Percentiles rank a stretch among this genome's conserved stretches.
These are phyloP conservation scores for Phaedon cochleariae DNA, from an alignment of 2,888 invertebrate species.

Conservation along the genomic window DNA sequence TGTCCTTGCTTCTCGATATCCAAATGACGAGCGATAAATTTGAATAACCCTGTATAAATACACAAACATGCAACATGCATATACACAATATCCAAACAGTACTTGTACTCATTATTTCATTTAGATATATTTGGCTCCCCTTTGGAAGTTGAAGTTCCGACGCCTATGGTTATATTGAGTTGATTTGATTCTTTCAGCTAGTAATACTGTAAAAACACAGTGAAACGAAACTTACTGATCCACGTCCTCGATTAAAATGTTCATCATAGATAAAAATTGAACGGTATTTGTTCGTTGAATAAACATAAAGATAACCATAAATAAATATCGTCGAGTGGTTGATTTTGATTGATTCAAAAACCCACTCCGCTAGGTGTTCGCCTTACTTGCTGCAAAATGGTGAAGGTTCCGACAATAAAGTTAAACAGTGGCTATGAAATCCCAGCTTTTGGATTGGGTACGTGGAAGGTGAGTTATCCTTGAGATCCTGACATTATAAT, in stretches of 20 bases:
- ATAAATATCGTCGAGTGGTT: not conserved
- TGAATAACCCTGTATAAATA: too few relatives aligned
- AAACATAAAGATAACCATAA: not conserved
- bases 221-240: not conserved
- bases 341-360: not conserved
- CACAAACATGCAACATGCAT: too few relatives aligned
- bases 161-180: too few relatives aligned
- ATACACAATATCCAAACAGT: too few relatives aligned
- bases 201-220: not conserved
- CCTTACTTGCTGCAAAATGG: slow-evolving; percentile 8
- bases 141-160: too few relatives aligned
- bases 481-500: too few relatives aligned
- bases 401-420: slow-evolving; percentile 54
- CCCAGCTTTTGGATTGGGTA: slow-evolving; percentile 71
- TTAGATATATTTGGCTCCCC: too few relatives aligned
- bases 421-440: slow-evolving; percentile 68
- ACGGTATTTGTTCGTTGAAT: not conserved
- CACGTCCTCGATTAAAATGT: not conserved
- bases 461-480: slow-evolving; percentile 70
- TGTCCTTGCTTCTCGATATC: too few relatives aligned
- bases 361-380: not conserved
- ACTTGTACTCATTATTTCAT: too few relatives aligned
- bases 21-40: too few relatives aligned
- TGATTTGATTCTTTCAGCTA: too few relatives aligned
- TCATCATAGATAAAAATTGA: not conserved